Evolutionary conservation across 92 coral and sea anemone genomes (phyloP).

Genomic region (Epizoanthus scotinus): DNA sequence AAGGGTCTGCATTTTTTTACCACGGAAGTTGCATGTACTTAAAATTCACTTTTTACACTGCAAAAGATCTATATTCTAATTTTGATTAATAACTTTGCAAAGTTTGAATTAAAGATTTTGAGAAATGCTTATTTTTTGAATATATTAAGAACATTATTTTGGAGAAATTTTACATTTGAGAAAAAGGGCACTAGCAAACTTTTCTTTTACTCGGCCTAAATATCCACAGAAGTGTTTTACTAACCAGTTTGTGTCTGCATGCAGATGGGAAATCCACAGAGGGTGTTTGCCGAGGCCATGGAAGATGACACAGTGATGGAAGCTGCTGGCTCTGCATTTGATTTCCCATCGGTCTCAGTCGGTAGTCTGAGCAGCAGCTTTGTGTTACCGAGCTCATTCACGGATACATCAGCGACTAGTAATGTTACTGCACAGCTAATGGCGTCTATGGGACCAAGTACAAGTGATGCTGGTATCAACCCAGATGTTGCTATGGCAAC

Average conservation of each 20-base stretch:
- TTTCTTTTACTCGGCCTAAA: neutral
- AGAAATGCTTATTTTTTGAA: too few relatives aligned
- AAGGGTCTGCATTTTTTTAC: too few relatives aligned
- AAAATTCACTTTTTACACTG: too few relatives aligned
- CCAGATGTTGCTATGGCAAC: conserved; percentile 6
- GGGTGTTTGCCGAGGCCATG: conserved; percentile 35
- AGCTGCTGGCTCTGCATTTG: conserved; percentile 42
- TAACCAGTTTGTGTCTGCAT: neutral
- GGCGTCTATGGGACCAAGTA: conserved; percentile 47
- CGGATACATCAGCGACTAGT: conserved; percentile 49
- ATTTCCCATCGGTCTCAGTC: conserved; percentile 37
- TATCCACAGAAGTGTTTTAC: neutral
- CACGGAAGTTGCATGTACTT: too few relatives aligned
- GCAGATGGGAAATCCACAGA: conserved; percentile 34
- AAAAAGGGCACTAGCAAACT: too few relatives aligned
- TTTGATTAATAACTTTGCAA: too few relatives aligned
- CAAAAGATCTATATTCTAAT: too few relatives aligned
- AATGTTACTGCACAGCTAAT: conserved; percentile 27
- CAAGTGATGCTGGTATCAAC: conserved; percentile 24
- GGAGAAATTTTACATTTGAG: too few relatives aligned
- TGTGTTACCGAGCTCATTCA: conserved; percentile 46
- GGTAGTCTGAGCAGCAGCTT: conserved; percentile 35
- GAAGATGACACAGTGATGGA: conserved; percentile 54
- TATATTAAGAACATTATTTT: too few relatives aligned
- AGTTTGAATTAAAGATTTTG: too few relatives aligned